Evolutionary conservation across 2,888 invertebrate genomes (phyloP).

Genomic region (Azorinus chamasolen): DNA sequence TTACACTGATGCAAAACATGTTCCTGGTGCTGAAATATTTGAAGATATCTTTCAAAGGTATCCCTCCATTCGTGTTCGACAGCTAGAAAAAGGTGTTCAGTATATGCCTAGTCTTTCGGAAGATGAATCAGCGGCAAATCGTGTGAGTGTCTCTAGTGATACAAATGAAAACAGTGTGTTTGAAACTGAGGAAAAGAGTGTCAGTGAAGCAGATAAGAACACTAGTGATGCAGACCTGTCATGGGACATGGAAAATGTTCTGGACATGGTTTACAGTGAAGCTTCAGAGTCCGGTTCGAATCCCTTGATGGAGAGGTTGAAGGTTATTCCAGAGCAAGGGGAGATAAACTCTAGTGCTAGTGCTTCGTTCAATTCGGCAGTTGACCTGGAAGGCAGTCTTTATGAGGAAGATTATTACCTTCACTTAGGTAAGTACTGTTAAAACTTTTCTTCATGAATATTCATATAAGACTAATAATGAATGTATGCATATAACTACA

Average conservation of each 20-base stretch:
- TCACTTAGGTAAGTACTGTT: conserved; percentile 43
- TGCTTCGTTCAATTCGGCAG: conserved; percentile 35
- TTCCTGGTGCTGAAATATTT: conserved; percentile 51
- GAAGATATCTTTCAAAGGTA: conserved; percentile 55
- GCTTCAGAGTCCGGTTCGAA: conserved; percentile 37
- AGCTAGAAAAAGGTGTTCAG: conserved; percentile 45
- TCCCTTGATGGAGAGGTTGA: conserved; percentile 16
- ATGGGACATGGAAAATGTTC: conserved; percentile 75
- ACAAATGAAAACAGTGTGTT: conserved; percentile 8
- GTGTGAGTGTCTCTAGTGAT: background rate
- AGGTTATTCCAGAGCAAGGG: background rate
- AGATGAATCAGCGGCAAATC: conserved; percentile 11
- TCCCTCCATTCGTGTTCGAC: conserved; percentile 61
- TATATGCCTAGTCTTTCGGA: conserved; percentile 34
- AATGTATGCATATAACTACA: too few relatives aligned
- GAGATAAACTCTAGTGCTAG: background rate
- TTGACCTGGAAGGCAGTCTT: conserved; percentile 56
- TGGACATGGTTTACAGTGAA: conserved; percentile 58
- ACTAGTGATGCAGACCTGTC: conserved; percentile 65
- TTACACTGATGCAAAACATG: conserved; percentile 36
- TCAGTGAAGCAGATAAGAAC: conserved; percentile 14
- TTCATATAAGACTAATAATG: too few relatives aligned
- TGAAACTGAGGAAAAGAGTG: conserved; percentile 4
- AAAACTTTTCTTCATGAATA: too few relatives aligned
- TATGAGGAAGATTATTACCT: conserved; percentile 61